phyloP scores from a whole-genome alignment of 1,140 invertebrate genomes.

The Stenopsyche tienmushanensis region DNA sequence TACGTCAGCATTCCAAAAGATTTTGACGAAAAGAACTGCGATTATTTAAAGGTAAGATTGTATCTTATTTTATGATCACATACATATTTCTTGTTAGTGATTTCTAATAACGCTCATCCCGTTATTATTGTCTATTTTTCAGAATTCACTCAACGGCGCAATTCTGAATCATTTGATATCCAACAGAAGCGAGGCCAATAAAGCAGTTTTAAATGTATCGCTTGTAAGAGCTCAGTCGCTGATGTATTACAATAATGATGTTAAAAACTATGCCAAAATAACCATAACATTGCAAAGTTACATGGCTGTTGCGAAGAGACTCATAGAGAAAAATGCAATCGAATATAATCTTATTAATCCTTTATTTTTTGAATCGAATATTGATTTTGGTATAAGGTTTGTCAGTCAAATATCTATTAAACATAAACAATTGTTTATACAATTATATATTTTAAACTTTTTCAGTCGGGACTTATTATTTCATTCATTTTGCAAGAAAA shows the following conservation, averaged over 20 bases:
- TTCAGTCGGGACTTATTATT: too few species aligned
- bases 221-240: constrained; percentile 81
- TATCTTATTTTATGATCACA: background rate
- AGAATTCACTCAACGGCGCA: constrained; percentile 74
- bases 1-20: constrained; percentile 79
- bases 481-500: too few species aligned
- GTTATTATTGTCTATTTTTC: constrained; percentile 31
- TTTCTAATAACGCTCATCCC: too few species aligned
- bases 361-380: constrained; percentile 82
- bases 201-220: constrained; percentile 85
- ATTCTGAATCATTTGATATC: constrained; percentile 77
- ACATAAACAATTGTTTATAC: background rate
- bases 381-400: constrained; percentile 94
- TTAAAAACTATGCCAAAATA: constrained; percentile 84
- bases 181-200: constrained; percentile 72
- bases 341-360: constrained; percentile 51
- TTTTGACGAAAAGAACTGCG: constrained; percentile 68
- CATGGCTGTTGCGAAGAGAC: constrained; percentile 78
- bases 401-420: too few species aligned
- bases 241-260: constrained; percentile 83
- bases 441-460: too few species aligned
- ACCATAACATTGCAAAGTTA: constrained; percentile 83
- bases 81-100: background rate
- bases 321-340: constrained; percentile 72
- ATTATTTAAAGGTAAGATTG: constrained; percentile 62